Evolutionary conservation across 2,888 invertebrate species (phyloP).

Genomic region (Napeogenes inachia): DNA sequence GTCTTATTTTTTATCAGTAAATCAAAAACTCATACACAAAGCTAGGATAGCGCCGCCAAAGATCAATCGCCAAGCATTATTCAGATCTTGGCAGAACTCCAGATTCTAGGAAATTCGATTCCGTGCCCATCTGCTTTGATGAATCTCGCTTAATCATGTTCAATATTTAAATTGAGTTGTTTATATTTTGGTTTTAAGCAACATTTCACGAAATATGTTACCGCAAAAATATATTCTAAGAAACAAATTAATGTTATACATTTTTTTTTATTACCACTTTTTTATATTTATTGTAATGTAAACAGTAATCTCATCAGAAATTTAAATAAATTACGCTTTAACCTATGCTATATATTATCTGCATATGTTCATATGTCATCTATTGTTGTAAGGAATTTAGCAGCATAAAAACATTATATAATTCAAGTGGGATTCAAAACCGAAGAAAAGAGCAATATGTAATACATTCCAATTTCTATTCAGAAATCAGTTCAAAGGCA

Average conservation of each 20-base stretch:
- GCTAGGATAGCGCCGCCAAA: slow-evolving; percentile 1
- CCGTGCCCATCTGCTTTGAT: slow-evolving; percentile 25
- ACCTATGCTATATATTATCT: too few species aligned
- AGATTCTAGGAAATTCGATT: slow-evolving; percentile 24
- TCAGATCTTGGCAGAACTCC: slow-evolving; percentile 19
- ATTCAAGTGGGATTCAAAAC: too few species aligned
- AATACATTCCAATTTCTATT: not conserved
- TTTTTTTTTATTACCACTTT: too few species aligned
- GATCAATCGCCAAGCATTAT: slow-evolving; percentile 19
- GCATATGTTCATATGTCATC: too few species aligned
- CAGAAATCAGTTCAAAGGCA: slow-evolving; percentile 15
- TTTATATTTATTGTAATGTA: too few species aligned
- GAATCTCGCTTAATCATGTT: slow-evolving; percentile 14
- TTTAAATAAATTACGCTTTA: too few species aligned
- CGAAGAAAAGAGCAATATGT: not conserved
- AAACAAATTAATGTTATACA: too few species aligned
- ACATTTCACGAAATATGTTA: not conserved
- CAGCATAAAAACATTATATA: too few species aligned
- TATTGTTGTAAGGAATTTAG: too few species aligned
- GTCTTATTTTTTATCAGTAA: too few species aligned
- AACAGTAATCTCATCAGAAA: too few species aligned
- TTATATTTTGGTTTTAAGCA: not conserved
- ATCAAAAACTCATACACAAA: not conserved
- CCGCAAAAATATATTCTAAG: too few species aligned
- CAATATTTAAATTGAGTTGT: slow-evolving; percentile 13